Percentiles rank a stretch among this genome's conserved stretches.
phyloP scores from a whole-genome alignment of 1,140 invertebrate genomes.

The Pemphigus obesinymphae region DNA sequence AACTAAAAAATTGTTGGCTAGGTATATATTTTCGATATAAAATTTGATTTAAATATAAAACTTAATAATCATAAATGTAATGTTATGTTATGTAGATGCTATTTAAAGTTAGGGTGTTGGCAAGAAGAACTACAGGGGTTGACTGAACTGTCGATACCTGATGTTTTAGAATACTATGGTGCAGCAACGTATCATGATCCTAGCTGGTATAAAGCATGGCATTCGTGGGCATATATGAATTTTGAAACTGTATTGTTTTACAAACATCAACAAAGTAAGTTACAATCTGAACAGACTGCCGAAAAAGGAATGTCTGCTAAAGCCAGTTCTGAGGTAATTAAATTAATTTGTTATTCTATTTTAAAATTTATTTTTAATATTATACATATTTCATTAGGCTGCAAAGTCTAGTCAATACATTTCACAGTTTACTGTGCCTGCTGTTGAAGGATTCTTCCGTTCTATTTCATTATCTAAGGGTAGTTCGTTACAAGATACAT shows the following conservation, averaged over 20 bases:
- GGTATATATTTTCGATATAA: not conserved
- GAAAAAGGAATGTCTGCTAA: constrained; percentile 6
- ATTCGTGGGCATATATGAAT: constrained; percentile 96
- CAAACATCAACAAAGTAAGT: constrained; percentile 63
- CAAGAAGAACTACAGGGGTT: constrained; percentile 76
- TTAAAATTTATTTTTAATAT: not conserved
- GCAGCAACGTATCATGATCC: constrained; percentile 84
- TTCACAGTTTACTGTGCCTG: constrained; percentile 80
- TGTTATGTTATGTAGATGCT: constrained; percentile 58
- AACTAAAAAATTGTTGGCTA: constrained; percentile 37
- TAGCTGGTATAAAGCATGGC: constrained; percentile 94
- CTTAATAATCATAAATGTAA: not conserved
- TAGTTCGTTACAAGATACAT: constrained; percentile 95
- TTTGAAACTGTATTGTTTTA: constrained; percentile 93
- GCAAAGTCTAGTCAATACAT: constrained; percentile 55
- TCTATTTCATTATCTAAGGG: constrained; percentile 89
- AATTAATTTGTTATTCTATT: constrained; percentile 1
- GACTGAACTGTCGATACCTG: constrained; percentile 71
- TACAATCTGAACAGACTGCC: not conserved
- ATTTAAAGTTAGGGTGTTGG: constrained; percentile 87
- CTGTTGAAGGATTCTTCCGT: constrained; percentile 91
- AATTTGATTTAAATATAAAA: not conserved
- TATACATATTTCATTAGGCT: not conserved
- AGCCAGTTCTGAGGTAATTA: not conserved
- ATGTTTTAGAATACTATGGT: constrained; percentile 79